phyloP scores from a whole-genome alignment of 2,797 vertebrate species.

The Graptemys geographica region DNA sequence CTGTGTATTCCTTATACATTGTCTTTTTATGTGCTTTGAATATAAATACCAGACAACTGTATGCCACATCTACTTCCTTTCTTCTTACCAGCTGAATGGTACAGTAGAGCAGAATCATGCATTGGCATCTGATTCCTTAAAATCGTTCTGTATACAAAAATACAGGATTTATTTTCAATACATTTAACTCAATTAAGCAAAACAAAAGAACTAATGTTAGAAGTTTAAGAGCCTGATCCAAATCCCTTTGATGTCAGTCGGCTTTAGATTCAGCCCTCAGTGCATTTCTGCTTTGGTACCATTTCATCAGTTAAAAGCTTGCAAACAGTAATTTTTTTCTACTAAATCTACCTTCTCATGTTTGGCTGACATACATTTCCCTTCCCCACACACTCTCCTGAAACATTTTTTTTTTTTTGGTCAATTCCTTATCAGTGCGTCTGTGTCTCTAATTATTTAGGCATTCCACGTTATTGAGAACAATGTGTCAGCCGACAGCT shows the following conservation, averaged over 20 bases:
- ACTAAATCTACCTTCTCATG: neutral
- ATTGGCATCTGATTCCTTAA: neutral
- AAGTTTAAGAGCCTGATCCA: neutral
- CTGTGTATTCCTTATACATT: neutral
- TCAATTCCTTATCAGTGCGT: neutral
- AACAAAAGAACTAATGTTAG: neutral
- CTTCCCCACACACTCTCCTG: neutral
- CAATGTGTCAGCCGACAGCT: neutral
- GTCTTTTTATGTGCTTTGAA: neutral
- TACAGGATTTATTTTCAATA: neutral
- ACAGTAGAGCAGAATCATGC: neutral
- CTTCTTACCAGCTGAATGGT: neutral
- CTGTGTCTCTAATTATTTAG: fast-evolving
- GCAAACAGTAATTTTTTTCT: neutral
- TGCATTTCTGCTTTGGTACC: neutral
- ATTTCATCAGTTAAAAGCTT: neutral
- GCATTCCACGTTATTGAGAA: neutral
- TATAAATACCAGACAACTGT: neutral
- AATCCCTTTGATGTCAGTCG: neutral
- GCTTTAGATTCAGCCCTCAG: neutral
- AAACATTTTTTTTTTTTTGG: neutral
- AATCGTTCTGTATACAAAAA: neutral
- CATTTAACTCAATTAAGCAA: no score
- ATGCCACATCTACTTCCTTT: neutral
- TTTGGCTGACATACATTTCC: neutral